Evolutionary conservation across 1,140 invertebrate species (phyloP).

Genomic region (Thereuonema tuberculata): DNA sequence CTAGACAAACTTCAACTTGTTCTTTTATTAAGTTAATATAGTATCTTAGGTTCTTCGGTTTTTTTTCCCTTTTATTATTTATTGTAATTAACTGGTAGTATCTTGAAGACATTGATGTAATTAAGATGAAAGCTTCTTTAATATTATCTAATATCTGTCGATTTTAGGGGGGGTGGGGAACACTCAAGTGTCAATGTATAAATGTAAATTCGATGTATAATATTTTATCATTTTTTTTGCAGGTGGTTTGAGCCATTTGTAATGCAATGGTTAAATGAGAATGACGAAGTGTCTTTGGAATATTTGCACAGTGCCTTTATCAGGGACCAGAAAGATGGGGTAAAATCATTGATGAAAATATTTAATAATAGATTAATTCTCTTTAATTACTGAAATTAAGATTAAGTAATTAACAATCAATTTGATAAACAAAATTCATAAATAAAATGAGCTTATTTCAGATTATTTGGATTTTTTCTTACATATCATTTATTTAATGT

Average conservation of each 20-base stretch:
- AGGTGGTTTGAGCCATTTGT: conserved; percentile 99
- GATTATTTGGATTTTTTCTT: background rate
- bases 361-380: background rate
- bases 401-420: background rate
- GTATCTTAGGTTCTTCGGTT: too few relatives aligned
- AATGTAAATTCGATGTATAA: background rate
- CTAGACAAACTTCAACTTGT: too few relatives aligned
- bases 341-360: conserved; percentile 42
- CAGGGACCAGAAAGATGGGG: conserved; percentile 95
- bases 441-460: background rate
- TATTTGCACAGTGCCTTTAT: conserved; percentile 97
- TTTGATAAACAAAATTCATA: background rate
- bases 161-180: too few relatives aligned
- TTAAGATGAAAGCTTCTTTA: too few relatives aligned
- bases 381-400: background rate
- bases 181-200: background rate
- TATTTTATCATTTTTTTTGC: conserved; percentile 15
- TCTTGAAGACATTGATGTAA: too few relatives aligned
- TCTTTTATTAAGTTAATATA: too few relatives aligned
- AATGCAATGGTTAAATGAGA: conserved; percentile 99
- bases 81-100: too few relatives aligned
- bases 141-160: too few relatives aligned
- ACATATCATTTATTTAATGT: too few relatives aligned
- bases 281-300: conserved; percentile 97
- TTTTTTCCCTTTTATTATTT: too few relatives aligned